phyloP scores from a whole-genome alignment of 2,888 invertebrate genomes.

The Melieria picta region DNA sequence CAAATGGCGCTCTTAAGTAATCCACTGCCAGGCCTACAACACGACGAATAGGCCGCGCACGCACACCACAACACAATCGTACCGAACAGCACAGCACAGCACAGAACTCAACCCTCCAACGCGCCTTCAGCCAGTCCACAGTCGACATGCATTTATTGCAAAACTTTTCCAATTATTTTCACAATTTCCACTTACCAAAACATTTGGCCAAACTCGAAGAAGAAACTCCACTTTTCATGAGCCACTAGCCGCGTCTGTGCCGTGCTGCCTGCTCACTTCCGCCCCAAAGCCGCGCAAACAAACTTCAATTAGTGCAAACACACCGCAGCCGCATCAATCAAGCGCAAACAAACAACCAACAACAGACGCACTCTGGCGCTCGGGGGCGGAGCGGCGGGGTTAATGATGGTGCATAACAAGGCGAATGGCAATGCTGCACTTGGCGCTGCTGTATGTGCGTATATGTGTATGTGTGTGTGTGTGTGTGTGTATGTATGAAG shows the following conservation, averaged over 20 bases:
- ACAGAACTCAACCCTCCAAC: too few species aligned
- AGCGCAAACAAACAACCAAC: constrained; percentile 37
- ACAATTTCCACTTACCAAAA: constrained; percentile 32
- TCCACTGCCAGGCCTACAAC: too few species aligned
- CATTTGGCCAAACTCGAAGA: constrained; percentile 2
- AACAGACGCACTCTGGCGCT: not conserved
- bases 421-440: too few species aligned
- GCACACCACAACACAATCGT: too few species aligned
- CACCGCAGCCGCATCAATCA: constrained; percentile 43
- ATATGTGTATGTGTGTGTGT: not conserved
- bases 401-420: not conserved
- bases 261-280: not conserved
- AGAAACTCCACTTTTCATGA: not conserved
- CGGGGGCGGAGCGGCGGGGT: not conserved
- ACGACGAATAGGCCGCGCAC: too few species aligned
- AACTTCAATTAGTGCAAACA: constrained; percentile 45
- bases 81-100: too few species aligned
- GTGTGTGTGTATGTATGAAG: not conserved
- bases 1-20: too few species aligned
- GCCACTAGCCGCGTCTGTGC: not conserved
- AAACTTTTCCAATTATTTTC: constrained; percentile 47
- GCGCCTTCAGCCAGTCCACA: too few species aligned
- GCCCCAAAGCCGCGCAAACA: constrained; percentile 23
- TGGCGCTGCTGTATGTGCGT: too few species aligned
- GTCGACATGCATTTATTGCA: constrained; percentile 35